A percentile compares a stretch with the other conserved stretches of the same genome.
phyloP scores from a whole-genome alignment of 2,113 vertebrate genomes.

The Daphoenositta chrysoptera region DNA sequence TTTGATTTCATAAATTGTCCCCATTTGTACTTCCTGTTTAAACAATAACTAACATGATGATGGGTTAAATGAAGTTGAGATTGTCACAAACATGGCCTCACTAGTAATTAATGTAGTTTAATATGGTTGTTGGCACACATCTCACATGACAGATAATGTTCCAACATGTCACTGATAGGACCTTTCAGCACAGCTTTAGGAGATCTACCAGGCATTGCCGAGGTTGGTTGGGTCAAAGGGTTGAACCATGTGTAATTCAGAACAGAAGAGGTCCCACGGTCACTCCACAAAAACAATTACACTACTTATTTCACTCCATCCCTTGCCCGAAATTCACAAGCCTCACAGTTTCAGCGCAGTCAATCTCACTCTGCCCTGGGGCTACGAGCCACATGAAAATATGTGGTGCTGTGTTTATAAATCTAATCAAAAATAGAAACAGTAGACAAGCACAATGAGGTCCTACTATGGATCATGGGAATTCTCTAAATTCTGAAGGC shows the following conservation, averaged over 20 bases:
- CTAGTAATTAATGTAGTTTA: conserved; percentile 70
- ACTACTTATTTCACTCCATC: conserved; percentile 77
- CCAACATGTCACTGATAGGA: conserved; percentile 73
- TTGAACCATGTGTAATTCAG: conserved; percentile 82
- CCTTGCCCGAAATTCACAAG: conserved; percentile 76
- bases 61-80: conserved; percentile 65
- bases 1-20: conserved; percentile 48
- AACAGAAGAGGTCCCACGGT: conserved; percentile 81
- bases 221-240: conserved; percentile 80
- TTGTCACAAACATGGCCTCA: conserved; percentile 53
- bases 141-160: conserved; percentile 81
- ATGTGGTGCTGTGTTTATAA: conserved; percentile 82
- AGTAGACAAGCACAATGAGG: conserved; percentile 82
- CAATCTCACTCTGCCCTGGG: conserved; percentile 71
- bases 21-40: conserved; percentile 58
- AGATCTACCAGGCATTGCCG: conserved; percentile 71
- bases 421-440: conserved; percentile 85
- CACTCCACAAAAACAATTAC: conserved; percentile 82
- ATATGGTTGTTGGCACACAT: conserved; percentile 70
- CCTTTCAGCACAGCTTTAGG: conserved; percentile 72
- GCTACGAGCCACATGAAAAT: conserved; percentile 81
- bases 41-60: conserved; percentile 57
- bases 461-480: conserved; percentile 89
- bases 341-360: conserved; percentile 72
- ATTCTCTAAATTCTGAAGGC: conserved; percentile 86